A percentile compares a stretch with the other conserved stretches of the same genome.
Conservation (phyloP, 2,888 invertebrate genomes). For the Gymnoscelis rufifasciata region DNA sequence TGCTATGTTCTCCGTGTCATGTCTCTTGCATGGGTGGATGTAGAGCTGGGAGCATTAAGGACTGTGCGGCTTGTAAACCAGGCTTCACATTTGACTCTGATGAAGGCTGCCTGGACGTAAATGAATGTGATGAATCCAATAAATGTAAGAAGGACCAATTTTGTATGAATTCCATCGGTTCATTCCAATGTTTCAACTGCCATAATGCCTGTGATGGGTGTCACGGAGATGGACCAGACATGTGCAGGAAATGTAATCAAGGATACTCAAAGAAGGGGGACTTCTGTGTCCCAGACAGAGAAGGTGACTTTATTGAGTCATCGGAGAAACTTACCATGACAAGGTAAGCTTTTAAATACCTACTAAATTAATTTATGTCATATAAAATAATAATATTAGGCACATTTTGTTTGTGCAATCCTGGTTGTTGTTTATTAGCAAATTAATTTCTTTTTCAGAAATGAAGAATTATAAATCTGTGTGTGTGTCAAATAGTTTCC, state of each 20-base stretch:
- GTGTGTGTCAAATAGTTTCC: slow-evolving; percentile 33
- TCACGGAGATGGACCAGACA: slow-evolving; percentile 93
- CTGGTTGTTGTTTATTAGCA: not conserved
- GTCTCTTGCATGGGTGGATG: slow-evolving; percentile 88
- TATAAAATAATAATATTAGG: too few species aligned
- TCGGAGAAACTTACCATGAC: slow-evolving; percentile 52
- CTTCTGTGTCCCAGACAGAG: slow-evolving; percentile 84
- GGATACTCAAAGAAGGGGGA: slow-evolving; percentile 86
- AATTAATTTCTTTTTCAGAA: slow-evolving; percentile 58
- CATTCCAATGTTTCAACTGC: slow-evolving; percentile 88
- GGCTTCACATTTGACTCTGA: slow-evolving; percentile 88
- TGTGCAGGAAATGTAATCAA: slow-evolving; percentile 89
- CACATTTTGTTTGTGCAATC: too few species aligned
- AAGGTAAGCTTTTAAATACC: slow-evolving; percentile 42
- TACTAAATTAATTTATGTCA: not conserved
- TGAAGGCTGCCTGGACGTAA: slow-evolving; percentile 89
- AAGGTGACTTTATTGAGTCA: slow-evolving; percentile 46
- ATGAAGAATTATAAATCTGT: slow-evolving; percentile 57
- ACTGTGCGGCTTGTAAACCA: slow-evolving; percentile 76
- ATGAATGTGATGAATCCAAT: slow-evolving; percentile 85
- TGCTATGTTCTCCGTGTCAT: slow-evolving; percentile 89
- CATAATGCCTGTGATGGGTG: slow-evolving; percentile 91
- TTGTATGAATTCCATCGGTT: slow-evolving; percentile 93
- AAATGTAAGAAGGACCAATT: slow-evolving; percentile 84
- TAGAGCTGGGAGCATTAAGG: slow-evolving; percentile 84